Percentiles rank a stretch among this genome's conserved stretches.
Evolutionary conservation across 1,140 invertebrate genomes (phyloP).

Genomic region (Diplogasteroides magnus): DNA sequence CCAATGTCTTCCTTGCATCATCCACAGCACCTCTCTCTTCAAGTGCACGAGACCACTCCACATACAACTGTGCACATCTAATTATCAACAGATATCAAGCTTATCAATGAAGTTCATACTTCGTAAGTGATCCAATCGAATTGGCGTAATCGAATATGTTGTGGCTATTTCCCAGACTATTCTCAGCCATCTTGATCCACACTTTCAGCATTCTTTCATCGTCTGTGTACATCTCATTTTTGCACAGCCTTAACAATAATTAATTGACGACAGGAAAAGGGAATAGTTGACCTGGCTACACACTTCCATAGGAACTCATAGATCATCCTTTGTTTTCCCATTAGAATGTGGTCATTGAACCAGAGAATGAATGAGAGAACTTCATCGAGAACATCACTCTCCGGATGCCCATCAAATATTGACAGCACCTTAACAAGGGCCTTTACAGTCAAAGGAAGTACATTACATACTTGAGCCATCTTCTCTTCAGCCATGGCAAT

Average conservation of each 20-base stretch:
- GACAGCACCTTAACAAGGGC: neutral
- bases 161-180: slow-evolving; percentile 17
- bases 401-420: neutral
- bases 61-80: neutral
- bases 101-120: slow-evolving; percentile 15
- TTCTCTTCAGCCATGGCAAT: neutral
- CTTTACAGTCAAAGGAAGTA: neutral
- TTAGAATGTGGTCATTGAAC: slow-evolving; percentile 10
- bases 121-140: slow-evolving; percentile 2
- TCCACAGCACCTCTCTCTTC: neutral
- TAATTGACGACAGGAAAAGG: no score
- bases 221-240: slow-evolving; percentile 1
- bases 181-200: slow-evolving; percentile 27
- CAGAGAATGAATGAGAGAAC: neutral
- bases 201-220: slow-evolving; percentile 27
- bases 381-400: neutral
- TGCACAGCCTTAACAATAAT: no score
- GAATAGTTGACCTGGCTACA: slow-evolving; percentile 13
- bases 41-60: neutral
- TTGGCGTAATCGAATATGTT: slow-evolving; percentile 24
- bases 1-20: neutral
- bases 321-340: slow-evolving; percentile 8
- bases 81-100: neutral
- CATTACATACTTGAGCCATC: neutral
- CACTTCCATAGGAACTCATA: slow-evolving; percentile 14